These are phyloP conservation scores for Cladopsammia gracilis DNA, from an alignment of 64 coral and sea anemone species.

Conservation along the genomic window DNA sequence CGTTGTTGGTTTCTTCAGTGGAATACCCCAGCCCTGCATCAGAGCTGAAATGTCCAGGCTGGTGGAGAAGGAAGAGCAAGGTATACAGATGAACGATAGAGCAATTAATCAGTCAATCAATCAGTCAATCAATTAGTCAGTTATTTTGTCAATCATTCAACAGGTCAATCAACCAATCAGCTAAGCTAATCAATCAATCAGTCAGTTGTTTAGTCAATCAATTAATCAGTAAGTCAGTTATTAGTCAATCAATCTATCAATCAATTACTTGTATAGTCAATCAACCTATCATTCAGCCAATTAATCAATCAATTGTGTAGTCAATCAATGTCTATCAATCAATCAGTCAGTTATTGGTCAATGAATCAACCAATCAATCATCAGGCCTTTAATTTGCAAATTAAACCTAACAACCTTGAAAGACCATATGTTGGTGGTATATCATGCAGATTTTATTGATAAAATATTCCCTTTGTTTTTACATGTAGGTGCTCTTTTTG, in stretches of 20 bases:
- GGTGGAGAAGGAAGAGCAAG: conserved; percentile 93
- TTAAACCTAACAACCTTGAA: too few species aligned
- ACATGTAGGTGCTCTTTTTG: conserved; percentile 91
- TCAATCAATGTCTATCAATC: neutral
- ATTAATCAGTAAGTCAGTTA: neutral
- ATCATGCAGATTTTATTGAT: too few species aligned
- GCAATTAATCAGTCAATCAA: neutral
- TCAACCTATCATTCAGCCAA: too few species aligned
- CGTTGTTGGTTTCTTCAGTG: conserved; percentile 75
- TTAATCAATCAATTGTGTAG: too few species aligned
- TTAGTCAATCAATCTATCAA: too few species aligned
- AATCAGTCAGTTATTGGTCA: too few species aligned
- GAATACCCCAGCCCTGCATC: conserved; percentile 87
- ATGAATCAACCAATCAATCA: too few species aligned
- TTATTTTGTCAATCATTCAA: neutral
- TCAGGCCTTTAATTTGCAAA: too few species aligned
- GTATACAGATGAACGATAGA: neutral
- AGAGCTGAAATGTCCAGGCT: conserved; percentile 89
- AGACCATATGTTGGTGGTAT: too few species aligned
- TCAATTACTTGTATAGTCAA: too few species aligned
- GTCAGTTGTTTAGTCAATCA: neutral
- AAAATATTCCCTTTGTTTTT: neutral
- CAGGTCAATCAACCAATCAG: too few species aligned
- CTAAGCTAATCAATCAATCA: neutral
- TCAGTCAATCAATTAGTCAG: neutral